Conservation (phyloP, 2,113 vertebrate genomes). For the Pteronura brasiliensis region DNA sequence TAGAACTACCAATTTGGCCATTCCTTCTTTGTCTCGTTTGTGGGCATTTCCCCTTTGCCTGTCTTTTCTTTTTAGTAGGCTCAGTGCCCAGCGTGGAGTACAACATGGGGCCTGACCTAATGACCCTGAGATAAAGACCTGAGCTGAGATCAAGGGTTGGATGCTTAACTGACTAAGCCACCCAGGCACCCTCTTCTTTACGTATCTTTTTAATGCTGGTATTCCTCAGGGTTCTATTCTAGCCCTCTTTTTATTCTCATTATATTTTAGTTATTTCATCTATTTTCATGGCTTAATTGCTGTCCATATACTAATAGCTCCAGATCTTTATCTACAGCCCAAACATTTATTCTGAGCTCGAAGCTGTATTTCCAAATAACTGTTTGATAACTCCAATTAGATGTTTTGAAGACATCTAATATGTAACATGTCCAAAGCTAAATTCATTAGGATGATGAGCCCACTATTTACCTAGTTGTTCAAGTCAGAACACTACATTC, state of each 20-base stretch:
- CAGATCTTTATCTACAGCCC: not conserved
- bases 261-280: not conserved
- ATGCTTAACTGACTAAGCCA: not conserved
- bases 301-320: not conserved
- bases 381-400: not conserved
- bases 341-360: conserved; percentile 18
- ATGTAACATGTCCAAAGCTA: not conserved
- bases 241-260: not conserved
- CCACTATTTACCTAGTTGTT: not conserved
- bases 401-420: not conserved
- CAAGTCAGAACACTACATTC: not conserved
- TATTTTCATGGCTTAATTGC: not conserved
- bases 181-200: not conserved
- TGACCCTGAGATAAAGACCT: not conserved
- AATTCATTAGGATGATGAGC: not conserved
- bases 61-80: not conserved
- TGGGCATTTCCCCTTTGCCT: not conserved
- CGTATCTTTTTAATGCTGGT: not conserved
- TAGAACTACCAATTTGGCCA: not conserved
- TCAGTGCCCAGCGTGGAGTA: not conserved
- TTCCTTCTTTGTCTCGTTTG: not conserved
- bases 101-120: not conserved
- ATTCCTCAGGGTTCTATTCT: not conserved
- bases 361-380: conserved; percentile 17
- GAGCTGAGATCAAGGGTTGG: not conserved